Percentiles rank a stretch among this genome's conserved stretches.
Evolutionary conservation across 2,888 invertebrate species (phyloP).

Genomic region (Julus scanicus): DNA sequence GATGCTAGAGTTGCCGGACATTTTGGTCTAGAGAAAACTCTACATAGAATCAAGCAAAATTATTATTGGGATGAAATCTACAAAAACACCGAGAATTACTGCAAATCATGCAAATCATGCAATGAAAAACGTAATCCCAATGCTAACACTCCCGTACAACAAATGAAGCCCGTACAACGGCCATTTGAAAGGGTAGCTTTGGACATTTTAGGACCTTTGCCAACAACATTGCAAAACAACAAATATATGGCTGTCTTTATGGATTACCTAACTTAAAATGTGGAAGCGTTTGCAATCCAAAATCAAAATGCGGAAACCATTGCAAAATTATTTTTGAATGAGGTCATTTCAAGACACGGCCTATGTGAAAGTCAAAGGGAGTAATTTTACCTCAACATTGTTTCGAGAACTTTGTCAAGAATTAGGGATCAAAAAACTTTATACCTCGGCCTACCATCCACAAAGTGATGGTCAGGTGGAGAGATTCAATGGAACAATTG

Average conservation of each 20-base stretch:
- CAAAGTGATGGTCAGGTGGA: constrained; percentile 36
- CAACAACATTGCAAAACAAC: neutral
- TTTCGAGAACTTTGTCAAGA: neutral
- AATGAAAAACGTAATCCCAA: neutral
- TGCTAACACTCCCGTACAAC: neutral
- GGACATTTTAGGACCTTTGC: neutral
- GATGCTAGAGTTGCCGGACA: no score
- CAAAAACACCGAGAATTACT: neutral
- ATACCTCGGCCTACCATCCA: constrained; percentile 21
- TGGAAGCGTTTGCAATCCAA: constrained; percentile 7
- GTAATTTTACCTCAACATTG: neutral
- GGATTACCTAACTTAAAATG: no score
- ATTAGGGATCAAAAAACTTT: neutral
- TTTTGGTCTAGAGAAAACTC: no score
- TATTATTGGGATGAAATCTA: neutral
- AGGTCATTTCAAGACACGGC: constrained; percentile 24
- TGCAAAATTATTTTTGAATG: neutral
- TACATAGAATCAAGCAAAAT: no score
- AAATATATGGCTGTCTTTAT: no score
- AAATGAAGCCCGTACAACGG: neutral
- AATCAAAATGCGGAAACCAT: neutral
- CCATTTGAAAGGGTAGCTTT: neutral
- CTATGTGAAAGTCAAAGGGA: neutral
- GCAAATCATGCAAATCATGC: neutral
- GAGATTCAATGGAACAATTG: constrained; percentile 41